Evolutionary conservation across 2,888 invertebrate genomes (phyloP).

Genomic region (Strigamia transsilvanica): DNA sequence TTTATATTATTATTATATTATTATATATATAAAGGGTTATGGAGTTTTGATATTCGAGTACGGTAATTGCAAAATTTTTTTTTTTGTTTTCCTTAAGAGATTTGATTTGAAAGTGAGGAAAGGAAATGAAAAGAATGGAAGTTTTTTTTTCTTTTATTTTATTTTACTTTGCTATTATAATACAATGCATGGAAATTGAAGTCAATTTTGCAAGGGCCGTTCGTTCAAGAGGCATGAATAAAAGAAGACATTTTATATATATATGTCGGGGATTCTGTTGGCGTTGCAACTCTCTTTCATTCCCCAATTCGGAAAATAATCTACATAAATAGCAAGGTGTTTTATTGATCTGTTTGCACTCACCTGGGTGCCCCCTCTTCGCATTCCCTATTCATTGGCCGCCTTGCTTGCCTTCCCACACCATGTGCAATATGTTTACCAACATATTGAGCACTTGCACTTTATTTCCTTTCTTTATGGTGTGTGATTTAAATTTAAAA

Average conservation of each 20-base stretch:
- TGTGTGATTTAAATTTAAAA: no score
- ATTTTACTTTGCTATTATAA: neutral
- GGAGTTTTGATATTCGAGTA: neutral
- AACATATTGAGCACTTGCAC: neutral
- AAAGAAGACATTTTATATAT: constrained; percentile 36
- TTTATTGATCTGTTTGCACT: constrained; percentile 44
- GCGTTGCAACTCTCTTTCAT: constrained; percentile 39
- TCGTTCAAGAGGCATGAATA: constrained; percentile 23
- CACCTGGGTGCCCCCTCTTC: constrained; percentile 29
- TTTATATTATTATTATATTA: neutral
- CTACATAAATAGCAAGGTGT: constrained; percentile 39
- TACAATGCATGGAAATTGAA: constrained; percentile 32
- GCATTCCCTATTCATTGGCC: constrained; percentile 11
- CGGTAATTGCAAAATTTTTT: neutral
- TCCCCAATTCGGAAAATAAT: constrained; percentile 44
- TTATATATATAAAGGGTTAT: neutral
- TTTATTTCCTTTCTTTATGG: neutral
- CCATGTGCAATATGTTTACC: neutral
- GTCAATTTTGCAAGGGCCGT: constrained; percentile 10
- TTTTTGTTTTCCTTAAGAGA: neutral
- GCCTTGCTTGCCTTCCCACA: neutral
- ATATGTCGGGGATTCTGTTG: constrained; percentile 36
- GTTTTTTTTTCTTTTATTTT: neutral
- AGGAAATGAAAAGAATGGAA: neutral
- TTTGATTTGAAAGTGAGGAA: constrained; percentile 28